These are phyloP conservation scores for Phainopepla nitens DNA, from an alignment of 2,113 vertebrate species.

Conservation along the genomic window DNA sequence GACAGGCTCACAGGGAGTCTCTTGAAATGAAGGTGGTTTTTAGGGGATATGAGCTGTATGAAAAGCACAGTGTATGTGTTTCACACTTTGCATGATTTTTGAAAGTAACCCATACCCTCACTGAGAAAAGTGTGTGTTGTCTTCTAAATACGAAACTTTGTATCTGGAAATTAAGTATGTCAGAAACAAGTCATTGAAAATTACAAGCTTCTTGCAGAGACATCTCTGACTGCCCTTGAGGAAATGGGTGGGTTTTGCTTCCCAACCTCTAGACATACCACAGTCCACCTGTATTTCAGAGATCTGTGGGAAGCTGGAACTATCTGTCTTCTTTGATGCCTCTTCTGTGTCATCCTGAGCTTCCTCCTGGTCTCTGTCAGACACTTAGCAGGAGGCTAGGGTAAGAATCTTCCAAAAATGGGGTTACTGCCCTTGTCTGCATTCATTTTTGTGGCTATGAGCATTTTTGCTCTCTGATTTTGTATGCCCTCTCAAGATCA, in stretches of 20 bases:
- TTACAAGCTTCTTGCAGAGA: not conserved
- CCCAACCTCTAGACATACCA: not conserved
- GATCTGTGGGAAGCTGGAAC: not conserved
- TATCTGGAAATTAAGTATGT: not conserved
- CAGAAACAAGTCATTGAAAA: not conserved
- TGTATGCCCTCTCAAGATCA: not conserved
- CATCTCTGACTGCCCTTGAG: not conserved
- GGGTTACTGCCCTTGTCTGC: not conserved
- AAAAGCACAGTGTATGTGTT: not conserved
- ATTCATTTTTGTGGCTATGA: not conserved
- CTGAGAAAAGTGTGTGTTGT: not conserved
- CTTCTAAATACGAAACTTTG: not conserved
- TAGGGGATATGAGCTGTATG: not conserved
- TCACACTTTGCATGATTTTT: not conserved
- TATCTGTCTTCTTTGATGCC: accelerated
- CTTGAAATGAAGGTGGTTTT: not conserved
- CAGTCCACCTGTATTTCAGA: not conserved
- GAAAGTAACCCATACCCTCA: not conserved
- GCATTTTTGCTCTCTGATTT: not conserved
- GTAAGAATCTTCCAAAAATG: not conserved
- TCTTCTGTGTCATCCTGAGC: not conserved
- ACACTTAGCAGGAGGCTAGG: not conserved
- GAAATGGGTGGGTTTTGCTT: not conserved
- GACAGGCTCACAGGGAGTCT: not conserved
- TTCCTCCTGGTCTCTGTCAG: not conserved